phyloP scores from a whole-genome alignment of 1,140 invertebrate species.

The Drepana arcuata region DNA sequence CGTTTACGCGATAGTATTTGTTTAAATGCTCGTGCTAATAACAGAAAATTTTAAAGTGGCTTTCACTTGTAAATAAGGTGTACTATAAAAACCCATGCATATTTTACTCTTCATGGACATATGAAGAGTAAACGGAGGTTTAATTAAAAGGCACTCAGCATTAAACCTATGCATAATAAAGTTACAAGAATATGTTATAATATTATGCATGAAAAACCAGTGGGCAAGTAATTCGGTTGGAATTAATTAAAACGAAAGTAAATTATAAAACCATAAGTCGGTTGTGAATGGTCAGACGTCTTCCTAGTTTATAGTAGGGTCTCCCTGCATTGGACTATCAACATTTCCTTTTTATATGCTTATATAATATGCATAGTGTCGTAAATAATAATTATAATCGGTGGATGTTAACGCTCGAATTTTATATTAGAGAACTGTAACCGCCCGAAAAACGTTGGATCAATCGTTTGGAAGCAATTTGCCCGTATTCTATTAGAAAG shows the following conservation, averaged over 20 bases:
- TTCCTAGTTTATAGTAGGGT: slow-evolving; percentile 54
- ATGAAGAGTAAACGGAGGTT: too few species aligned
- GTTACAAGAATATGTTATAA: too few species aligned
- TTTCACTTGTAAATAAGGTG: too few species aligned
- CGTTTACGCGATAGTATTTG: slow-evolving; percentile 60
- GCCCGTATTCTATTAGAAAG: slow-evolving; percentile 63
- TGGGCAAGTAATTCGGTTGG: background rate
- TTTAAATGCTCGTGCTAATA: slow-evolving; percentile 33
- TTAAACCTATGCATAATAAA: too few species aligned
- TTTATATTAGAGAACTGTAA: slow-evolving; percentile 59
- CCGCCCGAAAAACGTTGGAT: slow-evolving; percentile 34
- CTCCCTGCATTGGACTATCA: slow-evolving; percentile 37
- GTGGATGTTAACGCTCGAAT: slow-evolving; percentile 61
- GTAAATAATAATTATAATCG: slow-evolving; percentile 64
- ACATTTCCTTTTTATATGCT: slow-evolving; percentile 40
- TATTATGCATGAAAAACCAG: too few species aligned
- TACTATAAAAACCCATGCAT: too few species aligned
- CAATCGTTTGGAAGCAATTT: slow-evolving; percentile 31
- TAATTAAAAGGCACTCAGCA: too few species aligned
- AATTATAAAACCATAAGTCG: slow-evolving; percentile 23
- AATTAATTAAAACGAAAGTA: slow-evolving; percentile 11
- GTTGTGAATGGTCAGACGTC: slow-evolving; percentile 16
- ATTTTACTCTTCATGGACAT: too few species aligned
- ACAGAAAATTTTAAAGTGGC: too few species aligned
- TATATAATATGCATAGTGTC: slow-evolving; percentile 43